Evolutionary conservation across 1,140 invertebrate species (phyloP).

Genomic region (Drosophila sulfurigaster): DNA sequence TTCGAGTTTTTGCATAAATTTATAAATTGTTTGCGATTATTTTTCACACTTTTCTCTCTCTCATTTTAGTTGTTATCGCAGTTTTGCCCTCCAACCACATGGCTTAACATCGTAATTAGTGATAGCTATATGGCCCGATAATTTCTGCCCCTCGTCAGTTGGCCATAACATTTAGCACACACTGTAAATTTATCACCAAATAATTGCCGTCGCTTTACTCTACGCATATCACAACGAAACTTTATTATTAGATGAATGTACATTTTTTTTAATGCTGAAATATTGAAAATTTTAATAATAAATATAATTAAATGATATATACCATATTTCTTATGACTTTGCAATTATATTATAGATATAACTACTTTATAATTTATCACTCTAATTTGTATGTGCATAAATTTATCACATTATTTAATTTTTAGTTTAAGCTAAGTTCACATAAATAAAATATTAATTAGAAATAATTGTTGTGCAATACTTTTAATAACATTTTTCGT

Average conservation of each 20-base stretch:
- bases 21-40: conserved; percentile 42
- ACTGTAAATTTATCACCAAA: conserved; percentile 22
- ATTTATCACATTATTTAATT: too few relatives aligned
- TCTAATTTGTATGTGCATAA: too few relatives aligned
- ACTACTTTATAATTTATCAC: too few relatives aligned
- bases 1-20: conserved; percentile 48
- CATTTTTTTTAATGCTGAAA: not conserved
- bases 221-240: not conserved
- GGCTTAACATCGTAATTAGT: conserved; percentile 51
- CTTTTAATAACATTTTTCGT: too few relatives aligned
- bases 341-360: too few relatives aligned
- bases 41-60: conserved; percentile 34
- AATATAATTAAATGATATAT: too few relatives aligned
- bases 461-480: too few relatives aligned
- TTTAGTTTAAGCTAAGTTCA: too few relatives aligned
- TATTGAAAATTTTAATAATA: not conserved
- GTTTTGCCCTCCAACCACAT: conserved; percentile 27
- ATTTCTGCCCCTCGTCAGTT: conserved; percentile 27
- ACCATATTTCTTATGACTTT: too few relatives aligned
- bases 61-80: conserved; percentile 9
- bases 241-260: not conserved
- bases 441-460: too few relatives aligned
- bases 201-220: not conserved
- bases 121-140: conserved; percentile 34
- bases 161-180: conserved; percentile 23